A percentile compares a stretch with the other conserved stretches of the same genome.
phyloP scores from a whole-genome alignment of 2,888 invertebrate genomes.

The Acronicta psi region DNA sequence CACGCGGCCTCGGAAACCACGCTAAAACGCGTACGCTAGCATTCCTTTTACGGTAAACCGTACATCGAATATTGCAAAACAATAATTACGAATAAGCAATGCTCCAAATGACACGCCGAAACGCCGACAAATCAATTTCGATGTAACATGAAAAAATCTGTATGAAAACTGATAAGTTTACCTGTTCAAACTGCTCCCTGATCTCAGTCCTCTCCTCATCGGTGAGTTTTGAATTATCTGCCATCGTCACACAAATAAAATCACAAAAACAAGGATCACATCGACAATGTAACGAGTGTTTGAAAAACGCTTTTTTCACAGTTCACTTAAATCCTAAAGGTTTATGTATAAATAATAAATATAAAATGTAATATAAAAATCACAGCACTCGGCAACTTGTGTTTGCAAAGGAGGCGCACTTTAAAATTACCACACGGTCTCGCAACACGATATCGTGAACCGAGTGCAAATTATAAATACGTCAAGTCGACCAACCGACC shows the following conservation, averaged over 20 bases:
- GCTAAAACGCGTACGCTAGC: slow-evolving; percentile 41
- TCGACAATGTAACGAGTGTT: slow-evolving; percentile 58
- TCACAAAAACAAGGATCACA: slow-evolving; percentile 83
- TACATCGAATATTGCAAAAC: slow-evolving; percentile 48
- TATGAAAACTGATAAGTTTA: slow-evolving; percentile 73
- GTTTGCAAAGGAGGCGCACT: slow-evolving; percentile 40
- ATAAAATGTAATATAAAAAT: slow-evolving; percentile 56
- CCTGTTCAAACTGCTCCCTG: slow-evolving; percentile 93
- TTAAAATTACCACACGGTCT: slow-evolving; percentile 46
- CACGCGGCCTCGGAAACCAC: slow-evolving; percentile 63
- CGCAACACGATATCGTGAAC: slow-evolving; percentile 39
- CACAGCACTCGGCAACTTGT: slow-evolving; percentile 50
- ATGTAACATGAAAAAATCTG: slow-evolving; percentile 12
- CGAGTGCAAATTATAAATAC: slow-evolving; percentile 58
- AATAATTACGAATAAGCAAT: slow-evolving; percentile 22
- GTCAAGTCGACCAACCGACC: slow-evolving; percentile 48
- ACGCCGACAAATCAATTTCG: slow-evolving; percentile 41
- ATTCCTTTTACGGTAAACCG: slow-evolving; percentile 45
- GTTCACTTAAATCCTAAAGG: slow-evolving; percentile 68
- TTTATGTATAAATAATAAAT: slow-evolving; percentile 63
- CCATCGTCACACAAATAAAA: slow-evolving; percentile 79
- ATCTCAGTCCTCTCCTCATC: slow-evolving; percentile 93
- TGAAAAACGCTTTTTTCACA: slow-evolving; percentile 62
- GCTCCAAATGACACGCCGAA: slow-evolving; percentile 31
- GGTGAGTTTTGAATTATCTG: slow-evolving; percentile 89